phyloP scores from a whole-genome alignment of 2,113 vertebrate genomes.

The Neomonachus schauinslandi region DNA sequence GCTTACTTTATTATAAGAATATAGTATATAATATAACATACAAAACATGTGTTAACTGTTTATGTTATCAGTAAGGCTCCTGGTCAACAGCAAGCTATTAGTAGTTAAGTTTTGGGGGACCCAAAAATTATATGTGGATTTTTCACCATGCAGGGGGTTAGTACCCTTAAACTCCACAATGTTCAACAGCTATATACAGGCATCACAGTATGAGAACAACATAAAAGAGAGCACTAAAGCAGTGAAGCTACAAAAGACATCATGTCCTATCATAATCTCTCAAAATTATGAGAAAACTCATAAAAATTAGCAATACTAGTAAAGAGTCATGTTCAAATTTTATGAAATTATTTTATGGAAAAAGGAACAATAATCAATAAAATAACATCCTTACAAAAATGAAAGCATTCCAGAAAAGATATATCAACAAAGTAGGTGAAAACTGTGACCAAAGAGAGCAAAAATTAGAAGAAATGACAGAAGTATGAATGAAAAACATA shows the following conservation, averaged over 20 bases:
- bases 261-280: neutral
- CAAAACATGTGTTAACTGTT: neutral
- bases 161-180: neutral
- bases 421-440: neutral
- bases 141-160: neutral
- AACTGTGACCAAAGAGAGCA: neutral
- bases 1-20: neutral
- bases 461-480: neutral
- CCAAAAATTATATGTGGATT: neutral
- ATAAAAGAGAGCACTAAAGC: neutral
- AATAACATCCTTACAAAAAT: neutral
- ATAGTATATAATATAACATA: neutral
- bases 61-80: neutral
- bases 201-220: neutral
- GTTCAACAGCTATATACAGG: neutral
- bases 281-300: neutral
- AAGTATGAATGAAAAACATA: neutral
- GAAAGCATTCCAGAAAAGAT: neutral
- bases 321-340: neutral
- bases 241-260: neutral
- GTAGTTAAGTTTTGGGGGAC: neutral
- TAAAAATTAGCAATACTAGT: neutral
- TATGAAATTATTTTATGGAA: neutral
- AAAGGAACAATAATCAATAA: neutral
- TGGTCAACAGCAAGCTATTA: neutral